Base-by-base conservation (phyloP, 2,888 invertebrate species). In the Linhomoeus sp. region DNA sequence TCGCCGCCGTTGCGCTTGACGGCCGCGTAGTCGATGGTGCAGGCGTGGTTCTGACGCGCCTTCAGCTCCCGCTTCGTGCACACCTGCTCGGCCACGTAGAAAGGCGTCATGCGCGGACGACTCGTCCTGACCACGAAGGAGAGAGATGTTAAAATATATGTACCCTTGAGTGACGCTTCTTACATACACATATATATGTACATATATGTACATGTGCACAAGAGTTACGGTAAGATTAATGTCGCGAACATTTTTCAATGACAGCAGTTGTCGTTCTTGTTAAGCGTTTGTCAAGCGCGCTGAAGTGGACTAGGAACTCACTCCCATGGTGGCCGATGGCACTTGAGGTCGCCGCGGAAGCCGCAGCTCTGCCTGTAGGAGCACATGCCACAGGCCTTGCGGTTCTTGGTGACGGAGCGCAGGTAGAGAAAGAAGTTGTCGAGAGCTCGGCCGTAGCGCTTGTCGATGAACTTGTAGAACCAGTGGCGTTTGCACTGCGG, bases 381-480 rank as follows among this genome's bases (percentile, higher is more conserved):
- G 41, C 46, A 46, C 46, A 46, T 42, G 41, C 46, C 46, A 41
- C 46, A 46, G 17, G 46, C 17, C n/a, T 55, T 53, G 35, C 57
- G 58, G 41, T 57, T 57, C 17, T 52, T 29, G 5, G 61, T 61
- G 12, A 58, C 54, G 12, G 57, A 56, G 20, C 58, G 47, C 41
- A 62, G 46, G 46, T 62, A 62, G 45, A 55, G 54, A 52, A 59
- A 61, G 51, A 62, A 60, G 52, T 62, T 62, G 51, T 56, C 53
- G 50, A 61, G 58, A 17, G 62, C 61, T 55, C 56, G 3, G 29
- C 45, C 45, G 19, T 17, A 45, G 7, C 25, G 26, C 14, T 26
- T 20, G 2, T 19, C 3, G 20, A 41, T 40, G 33, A 20, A 22
- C 17, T 20, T 29, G 45, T 33, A 45, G 45, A 45, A 45, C 40